Conservation (phyloP, 2,113 vertebrate genomes). For the Perccottus glenii region DNA sequence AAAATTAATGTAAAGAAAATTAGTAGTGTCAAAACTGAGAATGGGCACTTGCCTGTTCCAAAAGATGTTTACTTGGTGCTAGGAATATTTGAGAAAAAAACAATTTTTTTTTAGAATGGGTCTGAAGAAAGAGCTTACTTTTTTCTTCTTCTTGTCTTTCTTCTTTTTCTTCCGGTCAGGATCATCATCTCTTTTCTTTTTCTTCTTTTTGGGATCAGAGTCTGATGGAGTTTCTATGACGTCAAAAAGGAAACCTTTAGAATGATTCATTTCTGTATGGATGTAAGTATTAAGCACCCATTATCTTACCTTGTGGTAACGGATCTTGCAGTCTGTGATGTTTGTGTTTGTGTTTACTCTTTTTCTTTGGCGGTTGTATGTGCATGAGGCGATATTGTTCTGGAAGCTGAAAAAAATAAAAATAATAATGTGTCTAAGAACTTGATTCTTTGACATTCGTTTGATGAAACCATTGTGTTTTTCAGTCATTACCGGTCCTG, state of each 20-base stretch:
- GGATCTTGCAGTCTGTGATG: constrained; percentile 94
- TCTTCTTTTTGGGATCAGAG: constrained; percentile 98
- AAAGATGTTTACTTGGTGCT: neutral
- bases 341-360: constrained; percentile 96
- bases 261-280: neutral
- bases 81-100: neutral
- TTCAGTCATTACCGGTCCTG: constrained; percentile 86
- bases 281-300: constrained; percentile 28
- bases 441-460: neutral
- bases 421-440: neutral
- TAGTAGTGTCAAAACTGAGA: neutral
- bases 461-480: neutral
- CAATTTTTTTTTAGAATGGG: neutral
- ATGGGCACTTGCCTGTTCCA: neutral
- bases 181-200: constrained; percentile 98
- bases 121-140: constrained; percentile 74
- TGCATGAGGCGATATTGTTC: constrained; percentile 98
- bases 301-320: constrained; percentile 88
- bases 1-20: too few species aligned
- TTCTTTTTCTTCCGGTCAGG: constrained; percentile 96
- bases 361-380: constrained; percentile 97
- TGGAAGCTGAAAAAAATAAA: constrained; percentile 81
- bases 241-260: constrained; percentile 2
- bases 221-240: constrained; percentile 92
- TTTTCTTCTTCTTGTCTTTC: constrained; percentile 99